Percentiles rank a stretch among this genome's conserved stretches.
Evolutionary conservation across 2,113 vertebrate species (phyloP).

Genomic region (Argyrosomus japonicus): DNA sequence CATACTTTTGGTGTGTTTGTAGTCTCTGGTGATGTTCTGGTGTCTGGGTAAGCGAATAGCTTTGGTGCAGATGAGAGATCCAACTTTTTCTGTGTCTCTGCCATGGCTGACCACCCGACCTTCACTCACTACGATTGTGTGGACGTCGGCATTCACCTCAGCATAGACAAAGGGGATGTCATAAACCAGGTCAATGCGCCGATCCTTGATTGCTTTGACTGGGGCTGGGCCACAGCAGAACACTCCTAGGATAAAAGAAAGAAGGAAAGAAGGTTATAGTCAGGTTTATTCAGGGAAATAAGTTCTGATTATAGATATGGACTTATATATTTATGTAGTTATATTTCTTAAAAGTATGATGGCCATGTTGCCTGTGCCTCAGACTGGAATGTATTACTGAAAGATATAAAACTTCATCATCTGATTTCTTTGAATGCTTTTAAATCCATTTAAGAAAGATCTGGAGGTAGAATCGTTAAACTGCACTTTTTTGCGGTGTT

Average conservation of each 20-base stretch:
- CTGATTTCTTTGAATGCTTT: too few relatives aligned
- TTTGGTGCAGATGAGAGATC: slow-evolving; percentile 83
- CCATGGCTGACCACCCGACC: slow-evolving; percentile 14
- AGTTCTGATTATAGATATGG: not conserved
- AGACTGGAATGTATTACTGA: too few relatives aligned
- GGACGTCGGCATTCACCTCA: slow-evolving; percentile 87
- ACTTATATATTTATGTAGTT: too few relatives aligned
- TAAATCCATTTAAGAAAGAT: too few relatives aligned
- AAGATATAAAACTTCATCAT: too few relatives aligned
- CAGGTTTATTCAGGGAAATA: not conserved
- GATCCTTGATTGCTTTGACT: slow-evolving; percentile 82
- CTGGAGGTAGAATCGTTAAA: too few relatives aligned
- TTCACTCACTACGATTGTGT: slow-evolving; percentile 53
- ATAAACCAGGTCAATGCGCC: slow-evolving; percentile 77
- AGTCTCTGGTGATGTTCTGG: slow-evolving; percentile 79
- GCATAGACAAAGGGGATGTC: slow-evolving; percentile 90
- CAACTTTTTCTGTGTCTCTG: slow-evolving; percentile 76
- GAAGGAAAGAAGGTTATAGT: fast-evolving
- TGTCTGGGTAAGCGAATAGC: slow-evolving; percentile 50
- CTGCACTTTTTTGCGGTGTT: too few relatives aligned
- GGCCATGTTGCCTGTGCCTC: too few relatives aligned
- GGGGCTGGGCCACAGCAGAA: slow-evolving; percentile 90
- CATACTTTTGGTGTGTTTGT: slow-evolving; percentile 78
- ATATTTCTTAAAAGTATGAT: too few relatives aligned
- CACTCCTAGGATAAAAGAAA: slow-evolving; percentile 71